Evolutionary conservation across 2,888 invertebrate species (phyloP).

Genomic region (Microctonus brassicae): DNA sequence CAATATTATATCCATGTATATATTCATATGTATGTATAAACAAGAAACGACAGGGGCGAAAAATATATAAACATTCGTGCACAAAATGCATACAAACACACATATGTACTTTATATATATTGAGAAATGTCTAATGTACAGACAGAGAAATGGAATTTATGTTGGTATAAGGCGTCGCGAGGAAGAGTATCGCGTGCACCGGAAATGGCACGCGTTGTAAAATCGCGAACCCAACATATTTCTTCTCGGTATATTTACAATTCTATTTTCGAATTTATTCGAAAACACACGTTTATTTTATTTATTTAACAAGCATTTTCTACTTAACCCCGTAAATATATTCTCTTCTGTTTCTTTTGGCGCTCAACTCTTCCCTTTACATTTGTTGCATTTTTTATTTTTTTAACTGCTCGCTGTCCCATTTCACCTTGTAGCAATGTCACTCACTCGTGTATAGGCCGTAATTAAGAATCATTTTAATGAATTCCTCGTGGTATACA

Average conservation of each 20-base stretch:
- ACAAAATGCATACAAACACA: neutral
- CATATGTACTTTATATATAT: neutral
- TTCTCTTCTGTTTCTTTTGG: no score
- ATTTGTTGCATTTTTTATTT: no score
- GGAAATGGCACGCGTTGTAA: conserved; percentile 65
- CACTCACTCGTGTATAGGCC: conserved; percentile 50
- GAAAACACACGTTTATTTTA: neutral
- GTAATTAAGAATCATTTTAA: conserved; percentile 62
- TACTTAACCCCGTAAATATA: no score
- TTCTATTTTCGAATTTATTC: conserved; percentile 17
- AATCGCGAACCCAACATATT: conserved; percentile 44
- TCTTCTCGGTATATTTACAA: conserved; percentile 4
- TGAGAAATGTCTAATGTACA: neutral
- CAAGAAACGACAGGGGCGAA: conserved; percentile 30
- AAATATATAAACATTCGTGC: conserved; percentile 14
- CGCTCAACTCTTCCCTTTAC: no score
- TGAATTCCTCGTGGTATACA: conserved; percentile 47
- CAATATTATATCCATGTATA: no score
- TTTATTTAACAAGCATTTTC: neutral
- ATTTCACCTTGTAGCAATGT: conserved; percentile 48
- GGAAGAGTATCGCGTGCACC: conserved; percentile 57
- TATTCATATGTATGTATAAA: conserved; percentile 27
- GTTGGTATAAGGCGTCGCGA: conserved; percentile 32
- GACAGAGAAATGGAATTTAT: conserved; percentile 36
- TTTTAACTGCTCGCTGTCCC: conserved; percentile 11